Conservation (phyloP, 92 coral and sea anemone genomes). For the Porites rus region DNA sequence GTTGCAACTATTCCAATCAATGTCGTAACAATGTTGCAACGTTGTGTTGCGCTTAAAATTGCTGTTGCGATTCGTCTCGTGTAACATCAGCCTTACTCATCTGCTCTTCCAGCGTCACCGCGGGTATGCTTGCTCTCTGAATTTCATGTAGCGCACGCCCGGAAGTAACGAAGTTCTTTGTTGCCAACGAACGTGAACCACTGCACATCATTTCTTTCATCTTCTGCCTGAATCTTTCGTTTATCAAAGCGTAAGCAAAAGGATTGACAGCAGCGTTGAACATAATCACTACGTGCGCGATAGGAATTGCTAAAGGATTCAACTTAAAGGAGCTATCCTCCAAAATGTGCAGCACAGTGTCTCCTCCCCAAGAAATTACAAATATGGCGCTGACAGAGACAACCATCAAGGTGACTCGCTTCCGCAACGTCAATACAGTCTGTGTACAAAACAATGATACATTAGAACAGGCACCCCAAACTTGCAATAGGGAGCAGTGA, state of each 20-base stretch:
- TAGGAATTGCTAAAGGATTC: neutral
- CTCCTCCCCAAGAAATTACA: neutral
- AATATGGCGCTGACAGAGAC: neutral
- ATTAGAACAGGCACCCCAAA: neutral
- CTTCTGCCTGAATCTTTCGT: neutral
- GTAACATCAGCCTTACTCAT: too few species aligned
- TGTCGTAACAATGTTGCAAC: too few species aligned
- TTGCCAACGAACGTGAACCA: neutral
- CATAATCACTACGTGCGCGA: neutral
- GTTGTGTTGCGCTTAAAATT: too few species aligned
- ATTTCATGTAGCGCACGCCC: too few species aligned
- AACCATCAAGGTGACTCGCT: conserved; percentile 15
- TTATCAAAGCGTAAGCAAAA: conserved; percentile 1
- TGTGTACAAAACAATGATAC: neutral
- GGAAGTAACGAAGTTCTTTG: neutral
- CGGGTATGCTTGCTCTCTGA: too few species aligned
- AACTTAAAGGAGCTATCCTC: neutral
- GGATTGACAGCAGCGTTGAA: neutral
- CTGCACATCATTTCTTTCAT: neutral
- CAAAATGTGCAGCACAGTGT: neutral
- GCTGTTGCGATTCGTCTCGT: too few species aligned
- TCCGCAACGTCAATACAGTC: neutral
- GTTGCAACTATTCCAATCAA: too few species aligned
- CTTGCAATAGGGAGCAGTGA: neutral
- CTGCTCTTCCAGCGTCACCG: too few species aligned